phyloP scores from a whole-genome alignment of 2,797 vertebrate genomes.

The Channa striata region DNA sequence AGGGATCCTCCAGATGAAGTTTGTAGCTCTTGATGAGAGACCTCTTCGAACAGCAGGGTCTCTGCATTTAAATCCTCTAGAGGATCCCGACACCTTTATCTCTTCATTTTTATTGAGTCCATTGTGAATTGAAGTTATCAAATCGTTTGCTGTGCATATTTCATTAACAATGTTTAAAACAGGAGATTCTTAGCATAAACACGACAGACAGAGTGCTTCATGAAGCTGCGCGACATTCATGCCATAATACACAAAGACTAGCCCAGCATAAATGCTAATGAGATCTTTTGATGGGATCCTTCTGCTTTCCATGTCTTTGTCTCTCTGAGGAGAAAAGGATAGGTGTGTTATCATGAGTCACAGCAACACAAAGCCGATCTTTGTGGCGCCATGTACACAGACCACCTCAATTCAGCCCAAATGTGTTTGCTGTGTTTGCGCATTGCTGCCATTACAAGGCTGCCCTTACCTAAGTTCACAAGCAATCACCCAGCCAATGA shows the following conservation, averaged over 20 bases:
- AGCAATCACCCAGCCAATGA: conserved; percentile 62
- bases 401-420: conserved; percentile 61
- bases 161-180: conserved; percentile 35
- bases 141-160: conserved; percentile 25
- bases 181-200: conserved; percentile 26
- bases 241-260: conserved; percentile 59
- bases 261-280: conserved; percentile 73
- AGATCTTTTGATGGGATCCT: conserved; percentile 70
- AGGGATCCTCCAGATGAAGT: conserved; percentile 16
- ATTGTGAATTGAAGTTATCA: conserved; percentile 22
- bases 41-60: conserved; percentile 1
- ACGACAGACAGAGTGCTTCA: conserved; percentile 40
- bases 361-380: conserved; percentile 67
- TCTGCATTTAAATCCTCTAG: background rate
- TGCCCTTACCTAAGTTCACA: conserved; percentile 61
- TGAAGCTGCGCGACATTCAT: conserved; percentile 36
- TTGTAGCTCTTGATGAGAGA: conserved; percentile 31
- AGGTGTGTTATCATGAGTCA: conserved; percentile 68
- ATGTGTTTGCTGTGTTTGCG: conserved; percentile 73
- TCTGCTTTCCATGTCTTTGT: conserved; percentile 54
- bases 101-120: conserved; percentile 16
- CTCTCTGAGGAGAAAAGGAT: conserved; percentile 51
- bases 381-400: conserved; percentile 43
- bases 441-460: conserved; percentile 64
- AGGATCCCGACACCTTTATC: conserved; percentile 7